A percentile compares a stretch with the other conserved stretches of the same genome.
Conservation (phyloP, 2,113 vertebrate genomes). For the Oncorhynchus nerka region DNA sequence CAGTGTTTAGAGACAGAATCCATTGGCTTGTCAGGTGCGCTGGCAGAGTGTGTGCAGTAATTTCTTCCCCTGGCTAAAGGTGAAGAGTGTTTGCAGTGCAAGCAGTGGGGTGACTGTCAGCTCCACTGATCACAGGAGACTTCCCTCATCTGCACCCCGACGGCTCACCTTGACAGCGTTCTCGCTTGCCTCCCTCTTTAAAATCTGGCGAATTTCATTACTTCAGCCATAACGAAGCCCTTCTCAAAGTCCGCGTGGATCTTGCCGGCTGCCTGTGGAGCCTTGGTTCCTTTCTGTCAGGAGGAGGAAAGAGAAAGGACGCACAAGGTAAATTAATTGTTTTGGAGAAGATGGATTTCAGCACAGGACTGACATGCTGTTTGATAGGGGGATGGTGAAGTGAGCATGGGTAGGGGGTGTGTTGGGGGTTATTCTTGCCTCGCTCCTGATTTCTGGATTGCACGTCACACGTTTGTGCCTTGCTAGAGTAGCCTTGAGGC, state of each 20-base stretch:
- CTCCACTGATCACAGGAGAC: conserved; percentile 70
- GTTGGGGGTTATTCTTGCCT: conserved; percentile 56
- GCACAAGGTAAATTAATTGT: conserved; percentile 78
- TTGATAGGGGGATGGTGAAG: conserved; percentile 63
- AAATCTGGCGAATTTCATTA: conserved; percentile 97
- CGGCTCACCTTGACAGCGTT: conserved; percentile 87
- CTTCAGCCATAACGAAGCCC: conserved; percentile 97
- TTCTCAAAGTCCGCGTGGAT: conserved; percentile 91
- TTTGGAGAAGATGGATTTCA: conserved; percentile 83
- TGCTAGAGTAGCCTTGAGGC: conserved; percentile 63
- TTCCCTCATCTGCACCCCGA: conserved; percentile 71
- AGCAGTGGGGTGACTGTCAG: conserved; percentile 67
- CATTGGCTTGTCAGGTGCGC: conserved; percentile 59
- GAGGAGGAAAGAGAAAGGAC: conserved; percentile 68
- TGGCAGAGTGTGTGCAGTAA: conserved; percentile 65
- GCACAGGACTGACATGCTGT: conserved; percentile 70
- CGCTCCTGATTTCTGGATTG: conserved; percentile 68
- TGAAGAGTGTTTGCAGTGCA: conserved; percentile 63
- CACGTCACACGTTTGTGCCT: conserved; percentile 64
- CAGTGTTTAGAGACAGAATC: conserved; percentile 68
- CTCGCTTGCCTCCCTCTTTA: conserved; percentile 92
- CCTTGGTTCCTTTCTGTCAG: conserved; percentile 91
- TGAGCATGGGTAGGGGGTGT: conserved; percentile 56
- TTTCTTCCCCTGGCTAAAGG: conserved; percentile 75
- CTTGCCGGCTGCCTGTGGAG: conserved; percentile 91